Percentiles rank a stretch among this genome's conserved stretches.
These are phyloP conservation scores for Diogma glabrata DNA, from an alignment of 2,888 invertebrate species.

Conservation along the genomic window DNA sequence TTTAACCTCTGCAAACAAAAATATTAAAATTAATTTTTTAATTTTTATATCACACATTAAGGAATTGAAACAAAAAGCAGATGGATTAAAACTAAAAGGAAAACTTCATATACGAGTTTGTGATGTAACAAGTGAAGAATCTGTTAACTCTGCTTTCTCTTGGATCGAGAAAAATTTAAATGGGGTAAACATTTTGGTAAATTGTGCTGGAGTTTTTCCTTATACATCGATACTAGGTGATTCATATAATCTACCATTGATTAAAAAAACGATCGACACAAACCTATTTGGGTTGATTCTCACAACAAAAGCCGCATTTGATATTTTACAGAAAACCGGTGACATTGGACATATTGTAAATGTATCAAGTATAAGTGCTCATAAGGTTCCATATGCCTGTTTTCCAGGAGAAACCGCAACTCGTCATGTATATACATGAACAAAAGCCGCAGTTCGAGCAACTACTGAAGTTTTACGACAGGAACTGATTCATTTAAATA, in stretches of 20 bases:
- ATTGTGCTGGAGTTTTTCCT: slow-evolving; percentile 40
- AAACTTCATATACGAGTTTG: slow-evolving; percentile 32
- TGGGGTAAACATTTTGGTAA: slow-evolving; percentile 43
- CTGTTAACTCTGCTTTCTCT: slow-evolving; percentile 42
- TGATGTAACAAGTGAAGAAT: slow-evolving; percentile 41
- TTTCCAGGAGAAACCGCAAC: background rate
- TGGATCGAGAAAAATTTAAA: slow-evolving; percentile 40
- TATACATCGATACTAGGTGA: slow-evolving; percentile 17
- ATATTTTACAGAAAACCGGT: slow-evolving; percentile 36
- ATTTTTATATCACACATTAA: too few species aligned
- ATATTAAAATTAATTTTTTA: too few species aligned
- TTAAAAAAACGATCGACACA: slow-evolving; percentile 34
- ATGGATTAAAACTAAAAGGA: too few species aligned
- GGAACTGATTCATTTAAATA: slow-evolving; percentile 20
- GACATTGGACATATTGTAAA: slow-evolving; percentile 38
- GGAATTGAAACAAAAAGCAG: too few species aligned
- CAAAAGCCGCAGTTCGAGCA: slow-evolving; percentile 26
- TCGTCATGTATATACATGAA: slow-evolving; percentile 26
- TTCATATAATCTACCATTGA: slow-evolving; percentile 20
- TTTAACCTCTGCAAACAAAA: too few species aligned
- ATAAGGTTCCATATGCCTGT: slow-evolving; percentile 18
- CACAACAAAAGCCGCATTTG: slow-evolving; percentile 37
- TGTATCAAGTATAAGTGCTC: slow-evolving; percentile 33
- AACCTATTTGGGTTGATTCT: slow-evolving; percentile 36
- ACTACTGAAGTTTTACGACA: slow-evolving; percentile 26